Percentiles rank a stretch among this genome's conserved stretches.
phyloP scores from a whole-genome alignment of 2,888 invertebrate species.

The Lycocerus yunnanus region DNA sequence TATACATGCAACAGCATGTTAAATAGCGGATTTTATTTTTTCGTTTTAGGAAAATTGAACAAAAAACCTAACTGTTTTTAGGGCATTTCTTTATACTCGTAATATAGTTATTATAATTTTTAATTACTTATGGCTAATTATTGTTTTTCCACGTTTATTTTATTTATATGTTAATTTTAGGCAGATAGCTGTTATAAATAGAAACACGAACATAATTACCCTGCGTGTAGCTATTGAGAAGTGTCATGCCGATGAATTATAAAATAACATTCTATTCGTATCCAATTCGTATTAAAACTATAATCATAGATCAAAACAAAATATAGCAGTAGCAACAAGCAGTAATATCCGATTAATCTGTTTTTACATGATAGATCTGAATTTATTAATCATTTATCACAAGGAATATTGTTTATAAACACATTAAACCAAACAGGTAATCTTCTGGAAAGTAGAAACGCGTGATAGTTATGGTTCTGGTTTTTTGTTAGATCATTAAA shows the following conservation, averaged over 20 bases:
- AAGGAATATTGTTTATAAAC: slow-evolving; percentile 40
- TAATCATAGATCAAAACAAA: slow-evolving; percentile 34
- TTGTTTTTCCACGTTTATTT: not conserved
- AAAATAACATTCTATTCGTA: slow-evolving; percentile 26
- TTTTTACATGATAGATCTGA: slow-evolving; percentile 33
- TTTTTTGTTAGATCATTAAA: slow-evolving; percentile 12
- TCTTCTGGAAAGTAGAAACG: slow-evolving; percentile 20
- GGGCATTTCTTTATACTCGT: not conserved
- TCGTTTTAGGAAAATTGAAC: not conserved
- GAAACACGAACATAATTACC: slow-evolving; percentile 2
- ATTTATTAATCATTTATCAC: slow-evolving; percentile 40
- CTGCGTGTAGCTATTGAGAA: slow-evolving; percentile 2
- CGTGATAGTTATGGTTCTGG: slow-evolving; percentile 17
- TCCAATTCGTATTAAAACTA: slow-evolving; percentile 14
- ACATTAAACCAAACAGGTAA: slow-evolving; percentile 35
- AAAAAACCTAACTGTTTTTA: not conserved
- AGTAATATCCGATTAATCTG: slow-evolving; percentile 27
- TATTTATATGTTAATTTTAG: not conserved
- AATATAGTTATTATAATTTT: not conserved
- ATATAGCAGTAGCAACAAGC: slow-evolving; percentile 31
- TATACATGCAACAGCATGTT: slow-evolving; percentile 4
- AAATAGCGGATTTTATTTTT: not conserved
- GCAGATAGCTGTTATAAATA: not conserved
- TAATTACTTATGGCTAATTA: not conserved
- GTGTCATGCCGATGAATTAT: slow-evolving; percentile 12